Percentiles rank a stretch among this genome's conserved stretches.
These are phyloP conservation scores for Pleuronectes platessa DNA, from an alignment of 2,113 vertebrate genomes.

Conservation along the genomic window DNA sequence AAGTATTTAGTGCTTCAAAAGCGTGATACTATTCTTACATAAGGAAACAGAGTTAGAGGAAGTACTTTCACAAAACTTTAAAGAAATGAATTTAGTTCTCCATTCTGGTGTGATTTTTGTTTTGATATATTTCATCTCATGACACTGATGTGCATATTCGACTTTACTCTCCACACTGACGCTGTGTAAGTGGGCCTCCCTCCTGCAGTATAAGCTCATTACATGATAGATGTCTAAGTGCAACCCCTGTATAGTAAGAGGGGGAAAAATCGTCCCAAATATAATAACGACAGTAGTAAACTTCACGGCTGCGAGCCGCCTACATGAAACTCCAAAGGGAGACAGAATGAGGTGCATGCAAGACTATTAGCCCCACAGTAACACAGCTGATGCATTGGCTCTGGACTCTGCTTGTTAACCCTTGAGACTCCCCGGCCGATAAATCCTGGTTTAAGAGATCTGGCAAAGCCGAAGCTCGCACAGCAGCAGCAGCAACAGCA, in stretches of 20 bases:
- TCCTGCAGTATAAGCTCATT: constrained; percentile 31
- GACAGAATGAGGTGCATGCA: constrained; percentile 55
- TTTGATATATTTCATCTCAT: not conserved
- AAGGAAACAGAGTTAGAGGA: not conserved
- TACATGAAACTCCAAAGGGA: constrained; percentile 54
- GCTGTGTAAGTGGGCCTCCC: constrained; percentile 23
- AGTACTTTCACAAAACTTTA: not conserved
- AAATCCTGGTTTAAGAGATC: constrained; percentile 63
- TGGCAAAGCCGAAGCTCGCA: constrained; percentile 45
- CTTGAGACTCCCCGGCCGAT: constrained; percentile 53
- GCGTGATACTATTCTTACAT: not conserved
- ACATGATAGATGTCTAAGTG: constrained; percentile 43
- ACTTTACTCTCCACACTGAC: constrained; percentile 21
- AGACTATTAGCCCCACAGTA: constrained; percentile 67
- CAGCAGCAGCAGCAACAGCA: constrained; percentile 41
- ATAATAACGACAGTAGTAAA: constrained; percentile 60
- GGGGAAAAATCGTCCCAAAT: constrained; percentile 14
- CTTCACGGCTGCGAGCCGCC: constrained; percentile 33
- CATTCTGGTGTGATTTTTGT: not conserved
- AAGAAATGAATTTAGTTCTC: no score
- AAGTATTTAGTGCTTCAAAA: not conserved
- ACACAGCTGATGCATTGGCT: constrained; percentile 68
- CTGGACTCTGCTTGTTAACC: constrained; percentile 69
- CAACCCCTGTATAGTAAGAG: constrained; percentile 23
- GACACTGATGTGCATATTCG: constrained; percentile 6